phyloP scores from a whole-genome alignment of 1,140 invertebrate species.

The Fopius arisanus region DNA sequence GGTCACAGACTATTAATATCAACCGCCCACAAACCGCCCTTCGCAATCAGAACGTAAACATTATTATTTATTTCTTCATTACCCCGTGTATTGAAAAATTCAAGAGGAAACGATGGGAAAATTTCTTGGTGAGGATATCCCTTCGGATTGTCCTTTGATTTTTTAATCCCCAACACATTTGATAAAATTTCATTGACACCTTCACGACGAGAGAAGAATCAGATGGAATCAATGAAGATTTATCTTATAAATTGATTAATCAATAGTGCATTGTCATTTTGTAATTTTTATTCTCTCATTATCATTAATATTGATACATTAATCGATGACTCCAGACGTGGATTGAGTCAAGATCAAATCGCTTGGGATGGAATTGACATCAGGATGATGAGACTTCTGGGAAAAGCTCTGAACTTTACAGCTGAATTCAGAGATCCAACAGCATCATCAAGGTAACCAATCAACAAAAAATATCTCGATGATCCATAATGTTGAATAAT shows the following conservation, averaged over 20 bases:
- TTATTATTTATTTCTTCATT: constrained; percentile 22
- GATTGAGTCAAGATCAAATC: constrained; percentile 60
- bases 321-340: constrained; percentile 46
- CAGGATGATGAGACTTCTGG: constrained; percentile 69
- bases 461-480: not conserved
- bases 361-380: constrained; percentile 76
- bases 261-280: too few species aligned
- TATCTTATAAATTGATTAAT: too few species aligned
- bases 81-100: constrained; percentile 30
- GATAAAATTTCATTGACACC: too few species aligned
- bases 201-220: too few species aligned
- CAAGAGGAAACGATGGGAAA: too few species aligned
- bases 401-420: constrained; percentile 73
- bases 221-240: too few species aligned
- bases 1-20: constrained; percentile 75
- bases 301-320: constrained; percentile 42
- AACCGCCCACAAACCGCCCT: constrained; percentile 74
- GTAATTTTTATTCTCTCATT: not conserved
- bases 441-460: constrained; percentile 47
- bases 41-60: constrained; percentile 69
- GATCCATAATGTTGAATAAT: not conserved
- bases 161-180: too few species aligned
- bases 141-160: too few species aligned
- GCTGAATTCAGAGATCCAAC: constrained; percentile 71
- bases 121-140: too few species aligned